Evolutionary conservation across 2,888 invertebrate genomes (phyloP).

Genomic region (Melieria crassipennis): DNA sequence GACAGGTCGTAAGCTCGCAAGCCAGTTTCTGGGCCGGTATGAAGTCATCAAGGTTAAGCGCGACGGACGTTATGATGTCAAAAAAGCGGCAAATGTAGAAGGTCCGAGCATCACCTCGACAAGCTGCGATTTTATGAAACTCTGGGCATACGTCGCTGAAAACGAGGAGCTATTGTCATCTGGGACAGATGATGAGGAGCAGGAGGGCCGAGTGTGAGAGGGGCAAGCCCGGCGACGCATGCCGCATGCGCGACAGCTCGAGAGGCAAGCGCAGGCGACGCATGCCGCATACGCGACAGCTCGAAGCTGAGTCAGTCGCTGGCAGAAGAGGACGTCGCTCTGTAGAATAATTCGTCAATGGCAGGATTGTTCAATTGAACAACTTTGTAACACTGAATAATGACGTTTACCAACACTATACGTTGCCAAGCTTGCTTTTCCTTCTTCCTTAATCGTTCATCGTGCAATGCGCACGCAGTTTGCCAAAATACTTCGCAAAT

Average conservation of each 20-base stretch:
- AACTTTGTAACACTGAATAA: too few species aligned
- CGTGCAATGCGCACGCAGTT: too few species aligned
- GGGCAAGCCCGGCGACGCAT: not conserved
- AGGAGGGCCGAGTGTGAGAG: slow-evolving; percentile 39
- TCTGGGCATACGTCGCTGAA: slow-evolving; percentile 31
- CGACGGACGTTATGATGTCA: slow-evolving; percentile 32
- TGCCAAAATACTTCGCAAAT: too few species aligned
- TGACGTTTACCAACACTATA: too few species aligned
- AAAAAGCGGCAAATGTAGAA: slow-evolving; percentile 37
- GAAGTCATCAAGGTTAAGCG: slow-evolving; percentile 38
- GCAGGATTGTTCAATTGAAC: too few species aligned
- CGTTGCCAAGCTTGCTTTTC: too few species aligned
- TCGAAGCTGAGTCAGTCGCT: too few species aligned
- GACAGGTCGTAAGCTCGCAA: slow-evolving; percentile 39
- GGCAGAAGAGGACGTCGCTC: too few species aligned
- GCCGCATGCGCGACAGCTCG: not conserved
- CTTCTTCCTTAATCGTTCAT: too few species aligned
- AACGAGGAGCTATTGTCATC: slow-evolving; percentile 34
- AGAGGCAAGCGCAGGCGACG: not conserved
- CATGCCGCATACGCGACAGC: not conserved
- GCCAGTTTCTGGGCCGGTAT: slow-evolving; percentile 40
- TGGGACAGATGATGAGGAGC: slow-evolving; percentile 32
- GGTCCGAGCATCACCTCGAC: slow-evolving; percentile 34
- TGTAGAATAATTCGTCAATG: too few species aligned
- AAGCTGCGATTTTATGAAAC: slow-evolving; percentile 39